Conservation (phyloP, 1,140 invertebrate genomes). For the Carposina sasakii region DNA sequence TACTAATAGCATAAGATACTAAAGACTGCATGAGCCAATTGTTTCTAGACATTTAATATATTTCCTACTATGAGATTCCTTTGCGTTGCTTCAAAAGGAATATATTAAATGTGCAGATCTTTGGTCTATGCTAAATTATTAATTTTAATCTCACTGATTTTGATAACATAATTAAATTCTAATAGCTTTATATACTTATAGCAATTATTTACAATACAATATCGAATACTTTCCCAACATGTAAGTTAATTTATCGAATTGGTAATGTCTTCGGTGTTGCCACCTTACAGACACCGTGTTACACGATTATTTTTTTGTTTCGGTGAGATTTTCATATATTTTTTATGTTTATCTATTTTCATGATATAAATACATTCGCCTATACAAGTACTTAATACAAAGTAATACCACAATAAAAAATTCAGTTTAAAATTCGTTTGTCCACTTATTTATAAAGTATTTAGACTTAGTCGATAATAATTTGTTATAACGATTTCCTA, state of each 20-base stretch:
- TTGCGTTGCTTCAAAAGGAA: conserved; percentile 26
- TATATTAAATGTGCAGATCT: conserved; percentile 48
- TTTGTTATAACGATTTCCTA: too few relatives aligned
- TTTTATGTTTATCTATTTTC: neutral
- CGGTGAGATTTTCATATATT: neutral
- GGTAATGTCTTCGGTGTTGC: conserved; percentile 26
- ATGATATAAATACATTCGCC: neutral
- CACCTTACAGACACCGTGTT: too few relatives aligned
- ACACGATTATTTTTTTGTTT: conserved; percentile 12
- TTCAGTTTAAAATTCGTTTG: too few relatives aligned
- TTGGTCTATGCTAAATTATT: conserved; percentile 49
- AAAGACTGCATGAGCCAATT: conserved; percentile 33
- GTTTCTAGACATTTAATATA: conserved; percentile 37
- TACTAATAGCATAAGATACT: conserved; percentile 36
- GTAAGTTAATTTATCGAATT: conserved; percentile 20
- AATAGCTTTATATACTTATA: conserved; percentile 62
- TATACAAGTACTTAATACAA: neutral
- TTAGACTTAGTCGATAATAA: too few relatives aligned
- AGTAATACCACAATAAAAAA: too few relatives aligned
- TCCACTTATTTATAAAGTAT: too few relatives aligned
- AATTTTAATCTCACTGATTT: conserved; percentile 68
- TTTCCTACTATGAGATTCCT: conserved; percentile 28
- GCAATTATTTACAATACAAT: conserved; percentile 60
- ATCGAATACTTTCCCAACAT: conserved; percentile 33
- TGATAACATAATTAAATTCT: conserved; percentile 61